Conservation (phyloP, 2,113 vertebrate species). For the Pelodiscus sinensis region DNA sequence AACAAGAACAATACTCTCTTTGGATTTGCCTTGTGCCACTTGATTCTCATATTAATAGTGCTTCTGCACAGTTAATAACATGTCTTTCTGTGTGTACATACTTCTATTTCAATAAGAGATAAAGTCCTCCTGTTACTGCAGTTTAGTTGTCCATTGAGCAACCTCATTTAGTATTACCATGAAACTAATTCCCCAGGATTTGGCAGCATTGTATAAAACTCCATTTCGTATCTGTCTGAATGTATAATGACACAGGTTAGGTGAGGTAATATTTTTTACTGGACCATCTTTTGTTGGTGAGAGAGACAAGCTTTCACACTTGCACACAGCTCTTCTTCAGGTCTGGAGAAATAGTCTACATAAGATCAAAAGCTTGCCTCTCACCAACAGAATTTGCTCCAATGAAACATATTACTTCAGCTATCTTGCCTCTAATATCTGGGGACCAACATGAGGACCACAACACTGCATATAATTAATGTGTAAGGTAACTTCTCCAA, state of each 20-base stretch:
- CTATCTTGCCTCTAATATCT: background rate
- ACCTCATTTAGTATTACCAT: background rate
- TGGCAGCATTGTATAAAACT: background rate
- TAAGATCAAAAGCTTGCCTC: background rate
- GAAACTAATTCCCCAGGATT: background rate
- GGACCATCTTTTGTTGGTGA: background rate
- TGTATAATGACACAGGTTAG: background rate
- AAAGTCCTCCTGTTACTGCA: background rate
- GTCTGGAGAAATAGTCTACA: background rate
- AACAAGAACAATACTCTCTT: background rate
- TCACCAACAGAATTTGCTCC: background rate
- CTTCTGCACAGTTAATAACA: background rate
- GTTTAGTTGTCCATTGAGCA: background rate
- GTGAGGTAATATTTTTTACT: background rate
- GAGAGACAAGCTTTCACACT: background rate
- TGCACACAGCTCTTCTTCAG: background rate
- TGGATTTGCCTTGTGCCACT: accelerated
- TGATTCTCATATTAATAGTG: background rate
- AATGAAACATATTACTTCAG: background rate
- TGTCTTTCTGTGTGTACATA: background rate
- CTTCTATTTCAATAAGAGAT: background rate
- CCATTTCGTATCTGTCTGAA: background rate
- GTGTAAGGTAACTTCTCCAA: background rate
- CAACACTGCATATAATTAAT: background rate
- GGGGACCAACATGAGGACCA: no score